Percentiles rank a stretch among this genome's conserved stretches.
Conservation (phyloP, 2,797 vertebrate genomes). For the Lemur catta region DNA sequence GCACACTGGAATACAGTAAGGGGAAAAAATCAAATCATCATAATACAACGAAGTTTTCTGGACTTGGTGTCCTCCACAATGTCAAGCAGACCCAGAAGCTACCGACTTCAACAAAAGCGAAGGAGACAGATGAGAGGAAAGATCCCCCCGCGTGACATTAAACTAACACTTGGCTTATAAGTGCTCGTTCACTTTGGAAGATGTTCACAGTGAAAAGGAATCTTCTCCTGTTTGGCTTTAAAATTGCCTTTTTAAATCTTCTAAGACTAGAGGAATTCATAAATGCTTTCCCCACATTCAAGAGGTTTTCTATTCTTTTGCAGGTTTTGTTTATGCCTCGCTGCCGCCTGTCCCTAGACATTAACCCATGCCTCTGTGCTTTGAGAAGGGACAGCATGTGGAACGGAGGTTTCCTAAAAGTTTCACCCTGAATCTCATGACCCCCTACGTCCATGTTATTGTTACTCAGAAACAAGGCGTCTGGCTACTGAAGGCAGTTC, state of each 20-base stretch:
- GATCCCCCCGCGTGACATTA: background rate
- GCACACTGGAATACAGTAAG: background rate
- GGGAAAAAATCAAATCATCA: background rate
- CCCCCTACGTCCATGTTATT: background rate
- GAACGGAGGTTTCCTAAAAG: background rate
- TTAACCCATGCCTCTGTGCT: background rate
- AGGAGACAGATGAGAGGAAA: background rate
- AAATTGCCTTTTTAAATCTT: background rate
- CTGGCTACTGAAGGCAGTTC: accelerated
- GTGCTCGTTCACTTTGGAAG: background rate
- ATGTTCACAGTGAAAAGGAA: background rate
- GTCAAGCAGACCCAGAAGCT: background rate
- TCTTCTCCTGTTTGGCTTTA: background rate
- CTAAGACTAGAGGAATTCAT: background rate
- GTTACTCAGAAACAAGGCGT: accelerated
- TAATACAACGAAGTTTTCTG: background rate
- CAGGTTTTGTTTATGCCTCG: no score
- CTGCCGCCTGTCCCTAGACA: background rate
- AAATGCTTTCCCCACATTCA: background rate
- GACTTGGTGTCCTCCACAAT: background rate
- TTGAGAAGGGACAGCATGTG: background rate
- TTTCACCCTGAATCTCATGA: no score
- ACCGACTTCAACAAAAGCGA: background rate
- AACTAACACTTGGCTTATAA: background rate
- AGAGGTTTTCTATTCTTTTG: no score